Base-by-base conservation (phyloP, 1,140 invertebrate genomes). In the Drosophila kepulauana region DNA sequence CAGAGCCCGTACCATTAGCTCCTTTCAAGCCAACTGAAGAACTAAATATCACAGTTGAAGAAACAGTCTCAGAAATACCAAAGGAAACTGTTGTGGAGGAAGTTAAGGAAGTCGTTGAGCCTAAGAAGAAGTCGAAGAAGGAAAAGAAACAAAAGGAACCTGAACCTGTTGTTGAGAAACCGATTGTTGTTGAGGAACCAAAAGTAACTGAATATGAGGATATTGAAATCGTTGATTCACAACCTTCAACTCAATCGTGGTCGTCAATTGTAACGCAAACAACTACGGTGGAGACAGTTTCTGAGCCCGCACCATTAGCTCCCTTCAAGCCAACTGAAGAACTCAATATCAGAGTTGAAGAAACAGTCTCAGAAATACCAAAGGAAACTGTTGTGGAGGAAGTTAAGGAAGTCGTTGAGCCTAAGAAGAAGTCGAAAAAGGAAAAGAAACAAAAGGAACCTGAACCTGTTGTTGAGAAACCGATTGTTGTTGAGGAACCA, bases 291-390 rank as follows among this genome's bases (percentile, higher is more conserved):
- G 66, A 51, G 3, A 8, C 54, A 1, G 35, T 11, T 35, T 10
- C 25, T 0, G 49, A 63, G n/a, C 25, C 33, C 1, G 33, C 64
- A 10, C 48, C 56, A 6, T 56, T 68, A 52, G 57, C 49, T 38
- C 54, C 56, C 5, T 67, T 73, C 13, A 67, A 43, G 30, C n/a
- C 45, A 30, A 30, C 38, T 43, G 56, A 28, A 35, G 67, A 62
- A 25, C 1, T 45, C 1, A 48, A 1, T 35, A 33, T 43, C 41
- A 43, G n/a, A 43, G n/a, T 13, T 43, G 41, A 43, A n/a, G 41
- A 43, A 43, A 43, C 41, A 43, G 41, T 43, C 5, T 7, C n/a
- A 5, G 41, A 43, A 5, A n/a, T n/a, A 43, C 41, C 11, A 43
- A 43, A 3, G 11, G 41, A 43, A 43, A 43, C 11, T 43, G 41